These are phyloP conservation scores for Ammodytes dubius DNA, from an alignment of 2,113 vertebrate species.

Conservation along the genomic window DNA sequence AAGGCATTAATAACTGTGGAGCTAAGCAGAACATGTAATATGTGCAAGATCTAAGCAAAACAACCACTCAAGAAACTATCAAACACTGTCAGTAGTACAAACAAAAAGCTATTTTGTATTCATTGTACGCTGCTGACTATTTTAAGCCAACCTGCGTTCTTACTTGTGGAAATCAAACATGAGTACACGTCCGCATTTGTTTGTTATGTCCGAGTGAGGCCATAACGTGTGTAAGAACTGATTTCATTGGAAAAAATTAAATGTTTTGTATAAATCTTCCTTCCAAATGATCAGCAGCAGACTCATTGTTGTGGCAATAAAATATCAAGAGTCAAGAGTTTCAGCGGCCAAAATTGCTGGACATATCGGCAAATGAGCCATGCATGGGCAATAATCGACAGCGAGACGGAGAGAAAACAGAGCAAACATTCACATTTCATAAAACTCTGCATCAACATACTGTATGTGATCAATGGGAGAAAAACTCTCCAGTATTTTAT, in stretches of 20 bases:
- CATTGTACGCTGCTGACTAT: neutral
- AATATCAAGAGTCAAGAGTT: conserved; percentile 70
- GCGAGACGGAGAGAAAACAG: conserved; percentile 44
- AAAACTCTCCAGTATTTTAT: conserved; percentile 56
- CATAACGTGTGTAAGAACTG: conserved; percentile 42
- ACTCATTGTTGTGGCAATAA: conserved; percentile 77
- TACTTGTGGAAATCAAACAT: conserved; percentile 42
- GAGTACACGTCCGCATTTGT: conserved; percentile 29
- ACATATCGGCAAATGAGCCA: conserved; percentile 78
- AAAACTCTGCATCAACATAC: conserved; percentile 55
- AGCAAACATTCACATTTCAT: conserved; percentile 45
- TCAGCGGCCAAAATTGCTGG: conserved; percentile 66
- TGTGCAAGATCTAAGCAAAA: conserved; percentile 43
- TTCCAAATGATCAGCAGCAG: conserved; percentile 71
- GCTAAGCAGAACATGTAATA: conserved; percentile 52
- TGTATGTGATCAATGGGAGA: conserved; percentile 66
- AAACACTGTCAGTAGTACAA: conserved; percentile 11
- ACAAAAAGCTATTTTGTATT: conserved; percentile 31
- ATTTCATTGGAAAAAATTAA: conserved; percentile 44
- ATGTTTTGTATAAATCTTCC: conserved; percentile 54
- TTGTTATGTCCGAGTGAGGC: conserved; percentile 41
- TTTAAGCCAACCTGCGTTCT: conserved; percentile 10
- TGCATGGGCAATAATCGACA: conserved; percentile 78
- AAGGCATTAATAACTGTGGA: conserved; percentile 60
- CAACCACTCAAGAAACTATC: neutral